These are phyloP conservation scores for Chelmon rostratus DNA, from an alignment of 2,797 vertebrate species.

Conservation along the genomic window DNA sequence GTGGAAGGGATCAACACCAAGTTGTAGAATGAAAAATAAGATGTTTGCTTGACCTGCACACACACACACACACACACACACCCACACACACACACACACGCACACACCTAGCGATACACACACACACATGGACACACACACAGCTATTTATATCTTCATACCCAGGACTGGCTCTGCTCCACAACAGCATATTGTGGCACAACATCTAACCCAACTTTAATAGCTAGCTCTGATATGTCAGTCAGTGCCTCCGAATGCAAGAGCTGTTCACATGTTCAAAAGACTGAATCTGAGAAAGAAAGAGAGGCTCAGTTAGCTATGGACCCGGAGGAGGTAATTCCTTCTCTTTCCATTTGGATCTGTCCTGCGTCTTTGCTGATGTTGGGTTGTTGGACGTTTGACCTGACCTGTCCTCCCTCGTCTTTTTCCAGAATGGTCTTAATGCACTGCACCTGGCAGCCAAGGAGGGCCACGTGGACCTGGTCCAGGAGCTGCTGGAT, in stretches of 20 bases:
- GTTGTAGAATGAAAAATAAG: neutral
- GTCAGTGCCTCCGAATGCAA: constrained; percentile 20
- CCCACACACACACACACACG: neutral
- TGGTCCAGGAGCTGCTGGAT: constrained; percentile 96
- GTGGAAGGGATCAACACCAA: neutral
- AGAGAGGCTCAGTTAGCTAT: neutral
- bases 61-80: neutral
- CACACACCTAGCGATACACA: neutral
- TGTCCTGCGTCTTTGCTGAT: neutral
- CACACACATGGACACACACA: neutral
- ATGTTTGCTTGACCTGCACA: constrained; percentile 18
- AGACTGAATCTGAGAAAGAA: constrained; percentile 33
- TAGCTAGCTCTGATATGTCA: constrained; percentile 56
- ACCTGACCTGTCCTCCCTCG: constrained; percentile 24
- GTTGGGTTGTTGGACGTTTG: neutral
- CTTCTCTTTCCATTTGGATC: neutral
- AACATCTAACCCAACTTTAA: constrained; percentile 47
- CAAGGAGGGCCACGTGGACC: constrained; percentile 96
- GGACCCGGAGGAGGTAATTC: constrained; percentile 31
- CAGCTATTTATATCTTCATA: constrained; percentile 67
- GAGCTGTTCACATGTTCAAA: constrained; percentile 1
- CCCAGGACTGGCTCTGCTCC: constrained; percentile 45
- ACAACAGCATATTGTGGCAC: constrained; percentile 54
- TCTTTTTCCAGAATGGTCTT: constrained; percentile 93
- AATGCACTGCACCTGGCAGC: constrained; percentile 97